Evolutionary conservation across 1,140 invertebrate genomes (phyloP).

Genomic region (Mactra quadrangularis): DNA sequence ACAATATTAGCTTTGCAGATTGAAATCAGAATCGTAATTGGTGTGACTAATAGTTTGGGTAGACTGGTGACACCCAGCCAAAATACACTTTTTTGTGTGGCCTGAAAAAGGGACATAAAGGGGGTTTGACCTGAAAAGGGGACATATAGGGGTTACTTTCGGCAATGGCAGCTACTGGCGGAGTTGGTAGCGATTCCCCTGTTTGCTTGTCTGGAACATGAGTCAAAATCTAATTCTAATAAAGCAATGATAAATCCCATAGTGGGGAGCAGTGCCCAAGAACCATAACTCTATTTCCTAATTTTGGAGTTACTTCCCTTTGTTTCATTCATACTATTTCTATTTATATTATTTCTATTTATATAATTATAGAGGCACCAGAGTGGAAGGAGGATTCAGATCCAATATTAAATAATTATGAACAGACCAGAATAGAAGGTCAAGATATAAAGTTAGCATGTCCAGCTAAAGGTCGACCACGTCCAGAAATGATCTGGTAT

Average conservation of each 20-base stretch:
- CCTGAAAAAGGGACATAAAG: too few relatives aligned
- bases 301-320: neutral
- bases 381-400: conserved; percentile 49
- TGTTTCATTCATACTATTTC: too few relatives aligned
- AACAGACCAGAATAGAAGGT: conserved; percentile 28
- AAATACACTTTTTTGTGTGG: too few relatives aligned
- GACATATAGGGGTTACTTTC: too few relatives aligned
- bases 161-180: too few relatives aligned
- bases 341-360: neutral
- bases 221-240: neutral
- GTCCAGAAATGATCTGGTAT: conserved; percentile 44
- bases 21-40: too few relatives aligned
- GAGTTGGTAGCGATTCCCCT: too few relatives aligned
- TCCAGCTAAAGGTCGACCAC: conserved; percentile 51
- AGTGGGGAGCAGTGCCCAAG: neutral
- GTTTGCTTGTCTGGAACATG: too few relatives aligned
- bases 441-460: conserved; percentile 36
- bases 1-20: too few relatives aligned
- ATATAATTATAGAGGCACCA: conserved; percentile 14
- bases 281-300: neutral
- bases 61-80: too few relatives aligned
- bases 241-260: neutral
- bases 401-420: conserved; percentile 9
- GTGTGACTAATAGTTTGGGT: too few relatives aligned
- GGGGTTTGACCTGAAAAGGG: too few relatives aligned